Evolutionary conservation across 2,797 vertebrate genomes (phyloP).

Genomic region (Chaetophractus vellerosus): DNA sequence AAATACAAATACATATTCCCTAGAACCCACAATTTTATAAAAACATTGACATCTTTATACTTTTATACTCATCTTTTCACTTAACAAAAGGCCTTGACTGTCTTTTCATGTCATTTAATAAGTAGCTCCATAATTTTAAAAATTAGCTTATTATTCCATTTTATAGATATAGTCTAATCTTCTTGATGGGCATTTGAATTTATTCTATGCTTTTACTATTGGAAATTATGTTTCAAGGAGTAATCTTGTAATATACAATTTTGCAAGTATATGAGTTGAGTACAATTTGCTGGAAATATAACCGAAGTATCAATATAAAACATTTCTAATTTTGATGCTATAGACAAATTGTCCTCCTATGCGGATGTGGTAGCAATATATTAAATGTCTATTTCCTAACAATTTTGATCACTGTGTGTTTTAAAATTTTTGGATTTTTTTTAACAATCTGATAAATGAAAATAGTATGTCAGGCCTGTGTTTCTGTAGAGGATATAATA

Average conservation of each 20-base stretch:
- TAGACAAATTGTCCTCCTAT: background rate
- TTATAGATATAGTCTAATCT: background rate
- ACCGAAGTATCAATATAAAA: background rate
- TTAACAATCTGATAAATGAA: background rate
- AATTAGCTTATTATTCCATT: background rate
- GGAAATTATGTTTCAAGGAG: background rate
- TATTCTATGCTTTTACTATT: constrained; percentile 2
- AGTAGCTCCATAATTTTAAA: background rate
- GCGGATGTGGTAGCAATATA: background rate
- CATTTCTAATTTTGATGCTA: background rate
- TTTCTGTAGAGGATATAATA: background rate
- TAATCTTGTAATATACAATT: background rate
- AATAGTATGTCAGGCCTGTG: background rate
- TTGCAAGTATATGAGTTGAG: background rate
- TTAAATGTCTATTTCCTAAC: background rate
- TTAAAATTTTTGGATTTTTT: background rate
- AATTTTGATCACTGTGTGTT: background rate
- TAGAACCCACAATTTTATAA: background rate
- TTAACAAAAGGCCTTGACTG: background rate
- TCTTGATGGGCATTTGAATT: background rate
- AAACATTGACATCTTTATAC: background rate
- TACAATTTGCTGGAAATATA: background rate
- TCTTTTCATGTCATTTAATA: background rate
- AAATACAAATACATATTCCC: background rate
- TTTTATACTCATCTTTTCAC: background rate